Evolutionary conservation across 1,140 invertebrate species (phyloP).

Genomic region (Drosophila sucinea): DNA sequence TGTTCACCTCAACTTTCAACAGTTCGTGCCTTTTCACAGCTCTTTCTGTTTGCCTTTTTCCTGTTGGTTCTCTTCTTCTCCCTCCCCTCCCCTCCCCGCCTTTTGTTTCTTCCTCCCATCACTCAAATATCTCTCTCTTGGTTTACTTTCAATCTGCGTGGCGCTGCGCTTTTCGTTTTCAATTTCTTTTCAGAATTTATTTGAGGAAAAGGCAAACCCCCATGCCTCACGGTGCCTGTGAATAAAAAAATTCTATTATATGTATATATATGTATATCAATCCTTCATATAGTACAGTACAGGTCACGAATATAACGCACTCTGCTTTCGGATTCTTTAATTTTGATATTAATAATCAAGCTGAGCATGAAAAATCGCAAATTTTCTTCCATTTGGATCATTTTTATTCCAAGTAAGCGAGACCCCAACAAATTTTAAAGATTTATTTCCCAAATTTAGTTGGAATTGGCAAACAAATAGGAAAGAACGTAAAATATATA

Average conservation of each 20-base stretch:
- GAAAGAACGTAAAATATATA: no score
- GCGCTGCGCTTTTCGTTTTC: slow-evolving; percentile 59
- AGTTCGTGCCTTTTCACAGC: slow-evolving; percentile 64
- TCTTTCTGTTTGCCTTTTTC: slow-evolving; percentile 46
- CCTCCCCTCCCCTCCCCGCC: no score
- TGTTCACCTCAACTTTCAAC: slow-evolving; percentile 9
- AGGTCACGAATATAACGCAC: no score
- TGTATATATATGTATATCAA: not conserved
- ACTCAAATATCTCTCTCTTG: not conserved
- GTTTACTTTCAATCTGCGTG: slow-evolving; percentile 71
- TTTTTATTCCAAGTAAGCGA: no score
- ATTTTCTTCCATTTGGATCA: no score
- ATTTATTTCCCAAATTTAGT: no score
- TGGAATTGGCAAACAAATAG: no score
- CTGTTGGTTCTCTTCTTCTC: not conserved
- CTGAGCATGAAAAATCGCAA: no score
- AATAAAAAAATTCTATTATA: not conserved
- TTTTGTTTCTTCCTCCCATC: not conserved
- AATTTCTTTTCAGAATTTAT: slow-evolving; percentile 74
- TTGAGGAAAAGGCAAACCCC: slow-evolving; percentile 27
- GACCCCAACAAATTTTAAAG: no score
- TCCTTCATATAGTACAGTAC: not conserved
- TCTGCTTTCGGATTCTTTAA: no score
- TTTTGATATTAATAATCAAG: no score
- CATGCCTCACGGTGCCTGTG: not conserved